These are phyloP conservation scores for Motacilla tschutschensis DNA, from an alignment of 2,113 vertebrate genomes.

Conservation along the genomic window DNA sequence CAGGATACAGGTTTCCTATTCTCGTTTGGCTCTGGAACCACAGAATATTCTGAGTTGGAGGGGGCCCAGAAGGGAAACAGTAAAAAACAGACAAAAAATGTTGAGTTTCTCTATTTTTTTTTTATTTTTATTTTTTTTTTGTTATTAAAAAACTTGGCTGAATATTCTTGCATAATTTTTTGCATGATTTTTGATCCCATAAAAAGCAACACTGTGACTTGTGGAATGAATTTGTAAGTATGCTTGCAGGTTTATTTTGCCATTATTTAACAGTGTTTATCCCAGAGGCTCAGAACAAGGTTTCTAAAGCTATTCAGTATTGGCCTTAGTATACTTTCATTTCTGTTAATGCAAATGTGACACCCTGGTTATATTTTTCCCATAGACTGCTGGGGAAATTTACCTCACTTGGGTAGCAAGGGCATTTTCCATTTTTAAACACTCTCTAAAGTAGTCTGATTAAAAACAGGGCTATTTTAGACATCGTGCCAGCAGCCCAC, in stretches of 20 bases:
- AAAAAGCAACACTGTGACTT: background rate
- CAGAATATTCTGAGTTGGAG: background rate
- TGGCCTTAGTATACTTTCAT: background rate
- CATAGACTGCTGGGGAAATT: background rate
- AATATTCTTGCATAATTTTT: background rate
- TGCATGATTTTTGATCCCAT: background rate
- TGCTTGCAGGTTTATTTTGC: background rate
- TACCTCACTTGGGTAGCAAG: background rate
- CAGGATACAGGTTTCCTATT: background rate
- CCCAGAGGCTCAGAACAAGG: background rate
- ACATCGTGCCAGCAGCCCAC: background rate
- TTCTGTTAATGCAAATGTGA: background rate
- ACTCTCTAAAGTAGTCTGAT: background rate
- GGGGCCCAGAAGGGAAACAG: background rate
- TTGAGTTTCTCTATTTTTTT: background rate
- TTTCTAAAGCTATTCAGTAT: background rate
- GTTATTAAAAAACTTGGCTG: background rate
- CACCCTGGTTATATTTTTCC: background rate
- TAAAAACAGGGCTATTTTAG: background rate
- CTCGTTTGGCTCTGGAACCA: background rate
- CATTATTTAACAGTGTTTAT: background rate
- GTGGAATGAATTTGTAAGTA: background rate
- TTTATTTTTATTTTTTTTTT: background rate
- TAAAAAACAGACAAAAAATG: background rate
- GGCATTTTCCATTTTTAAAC: background rate